Base-by-base conservation (phyloP, 2,113 vertebrate genomes). In the Cyprinodon tularosa region DNA sequence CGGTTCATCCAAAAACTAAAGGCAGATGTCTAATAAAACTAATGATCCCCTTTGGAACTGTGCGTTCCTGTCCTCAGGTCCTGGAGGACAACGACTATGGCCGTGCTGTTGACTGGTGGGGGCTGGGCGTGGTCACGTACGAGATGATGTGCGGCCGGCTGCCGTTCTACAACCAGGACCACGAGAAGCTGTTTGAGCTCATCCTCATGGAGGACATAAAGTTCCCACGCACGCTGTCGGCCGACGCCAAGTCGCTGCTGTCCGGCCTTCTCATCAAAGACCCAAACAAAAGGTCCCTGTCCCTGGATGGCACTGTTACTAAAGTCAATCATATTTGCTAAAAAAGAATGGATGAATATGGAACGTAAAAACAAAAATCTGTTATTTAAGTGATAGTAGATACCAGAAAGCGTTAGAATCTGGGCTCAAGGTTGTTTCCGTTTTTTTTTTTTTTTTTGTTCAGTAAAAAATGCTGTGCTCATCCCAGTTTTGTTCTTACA, bases 141-240 rank as follows among this genome's bases (percentile, higher is more conserved):
- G 97, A 98, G 88, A 99, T 99, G 97, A 99, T 99, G 97, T 99
- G 97, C 59, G 97, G 97, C 68, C 94, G 97, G 63, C 88, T 99
- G 76, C 97, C 97, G 0, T 99, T 99, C 94, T 99, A 99, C 93
- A 99, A 99, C 93, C 97, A 99, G 91, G 97, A 99, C 91, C 97
- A 98, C 29, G 97, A 99, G 94, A 99, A 98, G 85, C 95, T 99
- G 38, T 98, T 99, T 86, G 97, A 99, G 90, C 94, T 99, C 74
- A 99, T 99, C 89, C 93, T 99, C 74, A 99, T 99, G 97, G 97
- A 99, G 87, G 97, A 99, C 86, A 99, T 99, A 93, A 98, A 98
- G 94, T 99, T 99, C 88, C 97, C 97, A 39, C 94, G 97, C 82
- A 98, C 97, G 15, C 95, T 99, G 7, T 98, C 97, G 39, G 89